Evolutionary conservation across 2,797 vertebrate species (phyloP), one percentile per base, ranked within the genome.

Genomic region (Rhinogobio ventralis): DNA sequence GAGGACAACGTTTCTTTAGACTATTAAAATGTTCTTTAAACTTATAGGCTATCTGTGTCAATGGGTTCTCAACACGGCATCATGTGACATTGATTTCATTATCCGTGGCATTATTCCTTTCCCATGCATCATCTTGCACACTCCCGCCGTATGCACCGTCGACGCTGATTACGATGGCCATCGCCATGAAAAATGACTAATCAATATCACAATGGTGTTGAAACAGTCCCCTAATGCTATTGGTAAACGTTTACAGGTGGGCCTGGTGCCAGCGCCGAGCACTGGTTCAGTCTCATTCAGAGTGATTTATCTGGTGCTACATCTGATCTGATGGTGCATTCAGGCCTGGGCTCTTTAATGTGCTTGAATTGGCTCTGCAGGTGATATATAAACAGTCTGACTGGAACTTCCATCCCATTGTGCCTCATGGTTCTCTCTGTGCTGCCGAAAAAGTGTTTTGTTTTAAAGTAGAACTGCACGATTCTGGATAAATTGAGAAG

Each of bases 141-240:
- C 93, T 89, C 88, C 91, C 91, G 93, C 92, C 93, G 91, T 94
- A 93, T 94, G 90, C 30, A 17, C 87, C 93, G 93, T 93, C 93
- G 92, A 89, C 91, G 83, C 91, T 91, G 93, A 95, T 95, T 94
- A 94, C 93, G 90, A 93, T 91, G 92, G 90, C 93, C 93, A 92
- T 94, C 92, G 92, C 93, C 92, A 90, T 94, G 93, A 94, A 93
- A 95, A 93, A 95, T 94, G 94, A 94, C 93, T 93, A 94, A 95
- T 95, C 95, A 92, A 95, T 95, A 95, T 14, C 73, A 93, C 91
- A 90, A 90, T 90, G 92, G 90, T 93, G 85, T 81, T 84, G 84
- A 89, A 89, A 86, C 72, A 85, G 85, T 82, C 72, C 79, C 79
- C 64, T 25, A 68, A 77, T 75, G 68, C 72, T 81, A 86, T 86